Evolutionary conservation across 2,113 vertebrate genomes (phyloP).

Genomic region (Lamprologus speciosus): DNA sequence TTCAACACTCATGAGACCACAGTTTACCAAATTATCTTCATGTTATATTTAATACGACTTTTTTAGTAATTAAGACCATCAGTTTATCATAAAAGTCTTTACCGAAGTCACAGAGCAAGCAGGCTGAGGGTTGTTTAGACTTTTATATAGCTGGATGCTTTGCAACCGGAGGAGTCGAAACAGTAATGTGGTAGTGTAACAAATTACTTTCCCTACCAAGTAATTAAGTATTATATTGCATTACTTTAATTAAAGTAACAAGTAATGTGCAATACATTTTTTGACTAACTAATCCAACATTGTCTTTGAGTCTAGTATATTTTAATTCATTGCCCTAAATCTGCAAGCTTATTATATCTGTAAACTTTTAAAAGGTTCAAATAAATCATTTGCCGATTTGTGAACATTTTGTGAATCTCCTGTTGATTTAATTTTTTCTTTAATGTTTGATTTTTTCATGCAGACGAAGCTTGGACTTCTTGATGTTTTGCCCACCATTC

Average conservation of each 20-base stretch:
- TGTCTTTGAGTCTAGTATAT: not conserved
- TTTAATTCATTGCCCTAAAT: not conserved
- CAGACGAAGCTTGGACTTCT: slow-evolving; percentile 64
- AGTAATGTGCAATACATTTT: not conserved
- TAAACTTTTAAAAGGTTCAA: not conserved
- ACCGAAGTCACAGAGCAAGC: not conserved
- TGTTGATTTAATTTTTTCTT: not conserved
- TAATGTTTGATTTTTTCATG: not conserved
- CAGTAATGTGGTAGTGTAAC: not conserved
- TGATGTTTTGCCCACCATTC: slow-evolving; percentile 63
- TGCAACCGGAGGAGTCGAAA: not conserved
- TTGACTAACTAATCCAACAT: not conserved
- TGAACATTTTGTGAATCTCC: accelerated
- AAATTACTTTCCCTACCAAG: not conserved
- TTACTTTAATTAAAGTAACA: not conserved
- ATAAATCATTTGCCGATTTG: accelerated
- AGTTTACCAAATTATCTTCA: not conserved
- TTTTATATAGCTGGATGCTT: not conserved
- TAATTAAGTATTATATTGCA: not conserved
- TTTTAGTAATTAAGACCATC: not conserved
- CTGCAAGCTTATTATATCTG: not conserved
- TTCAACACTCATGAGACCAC: not conserved
- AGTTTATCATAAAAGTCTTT: not conserved
- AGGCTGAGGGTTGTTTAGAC: not conserved
- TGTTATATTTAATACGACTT: not conserved